Evolutionary conservation across 2,113 vertebrate genomes (phyloP).

Genomic region (Cichladusa arquata): DNA sequence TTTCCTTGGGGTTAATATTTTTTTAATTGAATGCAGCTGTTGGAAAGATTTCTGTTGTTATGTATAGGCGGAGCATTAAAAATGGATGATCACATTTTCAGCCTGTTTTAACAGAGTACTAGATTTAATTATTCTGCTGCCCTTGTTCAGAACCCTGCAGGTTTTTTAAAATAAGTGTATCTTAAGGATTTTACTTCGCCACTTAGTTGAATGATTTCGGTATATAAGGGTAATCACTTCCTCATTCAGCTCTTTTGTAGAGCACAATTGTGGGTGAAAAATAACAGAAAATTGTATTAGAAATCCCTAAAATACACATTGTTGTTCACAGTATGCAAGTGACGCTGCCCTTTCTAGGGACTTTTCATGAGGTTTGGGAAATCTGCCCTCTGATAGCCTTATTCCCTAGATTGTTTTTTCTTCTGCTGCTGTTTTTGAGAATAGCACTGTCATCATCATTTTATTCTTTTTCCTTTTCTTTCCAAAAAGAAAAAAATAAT

Average conservation of each 20-base stretch:
- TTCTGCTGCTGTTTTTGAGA: not conserved
- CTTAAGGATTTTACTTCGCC: not conserved
- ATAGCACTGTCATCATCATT: not conserved
- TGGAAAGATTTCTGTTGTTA: conserved; percentile 57
- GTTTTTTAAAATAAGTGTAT: not conserved
- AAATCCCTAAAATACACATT: not conserved
- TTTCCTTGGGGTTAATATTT: conserved; percentile 70
- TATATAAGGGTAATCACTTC: not conserved
- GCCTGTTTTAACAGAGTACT: conserved; percentile 6
- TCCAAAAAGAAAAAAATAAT: not conserved
- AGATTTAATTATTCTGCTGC: conserved; percentile 50
- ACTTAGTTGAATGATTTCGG: not conserved
- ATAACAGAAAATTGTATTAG: not conserved
- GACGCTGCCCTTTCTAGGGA: not conserved
- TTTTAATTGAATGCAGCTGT: conserved; percentile 73
- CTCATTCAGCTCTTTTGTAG: not conserved
- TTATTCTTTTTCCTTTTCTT: not conserved
- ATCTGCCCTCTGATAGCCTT: not conserved
- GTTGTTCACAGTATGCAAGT: not conserved
- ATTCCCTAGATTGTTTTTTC: not conserved
- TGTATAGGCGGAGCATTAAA: conserved; percentile 21
- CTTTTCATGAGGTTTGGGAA: not conserved
- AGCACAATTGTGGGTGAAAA: not conserved
- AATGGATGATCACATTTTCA: conserved; percentile 45
- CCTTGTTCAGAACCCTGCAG: conserved; percentile 16